Evolutionary conservation across 2,888 invertebrate species (phyloP), one percentile per base, ranked within the genome.

Genomic region (Nomada flava): DNA sequence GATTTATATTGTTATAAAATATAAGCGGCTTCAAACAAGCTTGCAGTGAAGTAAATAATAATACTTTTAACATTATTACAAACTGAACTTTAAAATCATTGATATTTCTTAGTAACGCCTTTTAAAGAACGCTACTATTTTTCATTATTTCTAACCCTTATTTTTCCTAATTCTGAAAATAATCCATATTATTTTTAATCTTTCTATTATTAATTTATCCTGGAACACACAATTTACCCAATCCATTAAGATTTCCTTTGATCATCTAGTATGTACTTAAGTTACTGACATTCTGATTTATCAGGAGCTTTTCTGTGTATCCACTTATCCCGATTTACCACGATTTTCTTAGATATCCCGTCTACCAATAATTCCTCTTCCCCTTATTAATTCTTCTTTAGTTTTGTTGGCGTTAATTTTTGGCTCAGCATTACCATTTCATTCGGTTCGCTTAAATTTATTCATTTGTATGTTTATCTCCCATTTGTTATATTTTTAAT

Each of bases 31-130:
- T n/a, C 52, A 29, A 13, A 26, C 53, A 55, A 62, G 50, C 53
- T 74, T 36, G 29, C 7, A 15, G 9, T 59, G 67, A 62, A 77
- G 75, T 67, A 75, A 77, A 36, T 53, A n/a, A 67, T 47, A 75
- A 75, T 77, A 67, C 60, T 67, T 75, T 62, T 76, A 7, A 5
- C 36, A 36, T 36, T 36, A 7, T 36, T 7, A 36, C 7, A 36
- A 36, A 36, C 36, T 7, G 36, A 7, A 7, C 7, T 36, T 36
- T 36, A 7, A 1, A 36, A 7, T 36, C 7, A 5, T 36, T 7
- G 36, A 36, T 7, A 36, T 29, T 29, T 29, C 0, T 29, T 5
- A 29, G 29, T 29, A 7, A 29, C 7, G 29, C 7, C 0, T 29
- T 29, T 29, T 29, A 36, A 36, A 36, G 0, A 36, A 36, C 36